Evolutionary conservation across 1,140 invertebrate genomes (phyloP).

Genomic region (Psilanteris sp.): DNA sequence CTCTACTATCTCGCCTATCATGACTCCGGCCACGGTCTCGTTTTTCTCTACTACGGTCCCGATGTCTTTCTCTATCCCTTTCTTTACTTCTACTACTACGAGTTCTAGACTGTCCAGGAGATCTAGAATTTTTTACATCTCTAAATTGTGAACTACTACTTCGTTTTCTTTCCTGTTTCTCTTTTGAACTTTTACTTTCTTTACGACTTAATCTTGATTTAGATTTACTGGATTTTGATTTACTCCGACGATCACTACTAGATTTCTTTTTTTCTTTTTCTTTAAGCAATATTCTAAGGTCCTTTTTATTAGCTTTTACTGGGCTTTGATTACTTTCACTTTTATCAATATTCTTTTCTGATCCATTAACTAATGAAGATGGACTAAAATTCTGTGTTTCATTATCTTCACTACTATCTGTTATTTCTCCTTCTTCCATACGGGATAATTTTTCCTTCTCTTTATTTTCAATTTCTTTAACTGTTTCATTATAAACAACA

Average conservation of each 20-base stretch:
- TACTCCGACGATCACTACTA: slow-evolving; percentile 60
- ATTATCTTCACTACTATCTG: slow-evolving; percentile 81
- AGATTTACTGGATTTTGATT: slow-evolving; percentile 64
- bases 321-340: slow-evolving; percentile 51
- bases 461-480: slow-evolving; percentile 84
- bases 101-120: slow-evolving; percentile 44
- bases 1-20: slow-evolving; percentile 72
- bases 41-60: slow-evolving; percentile 69
- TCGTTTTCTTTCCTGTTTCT: slow-evolving; percentile 63
- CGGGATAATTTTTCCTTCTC: slow-evolving; percentile 82
- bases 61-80: slow-evolving; percentile 61
- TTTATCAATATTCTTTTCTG: slow-evolving; percentile 48
- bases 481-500: slow-evolving; percentile 83
- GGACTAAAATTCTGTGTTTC: slow-evolving; percentile 76
- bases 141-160: slow-evolving; percentile 65
- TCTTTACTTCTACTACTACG: slow-evolving; percentile 70
- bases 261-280: slow-evolving; percentile 79
- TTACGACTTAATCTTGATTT: slow-evolving; percentile 74
- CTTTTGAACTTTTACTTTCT: slow-evolving; percentile 71
- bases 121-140: slow-evolving; percentile 66
- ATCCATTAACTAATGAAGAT: slow-evolving; percentile 62
- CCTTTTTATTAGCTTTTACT: no score
- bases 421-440: slow-evolving; percentile 84
- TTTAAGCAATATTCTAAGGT: slow-evolving; percentile 77
- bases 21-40: slow-evolving; percentile 65